Evolutionary conservation across 2,797 vertebrate genomes (phyloP).

Genomic region (Cryptoprocta ferox): DNA sequence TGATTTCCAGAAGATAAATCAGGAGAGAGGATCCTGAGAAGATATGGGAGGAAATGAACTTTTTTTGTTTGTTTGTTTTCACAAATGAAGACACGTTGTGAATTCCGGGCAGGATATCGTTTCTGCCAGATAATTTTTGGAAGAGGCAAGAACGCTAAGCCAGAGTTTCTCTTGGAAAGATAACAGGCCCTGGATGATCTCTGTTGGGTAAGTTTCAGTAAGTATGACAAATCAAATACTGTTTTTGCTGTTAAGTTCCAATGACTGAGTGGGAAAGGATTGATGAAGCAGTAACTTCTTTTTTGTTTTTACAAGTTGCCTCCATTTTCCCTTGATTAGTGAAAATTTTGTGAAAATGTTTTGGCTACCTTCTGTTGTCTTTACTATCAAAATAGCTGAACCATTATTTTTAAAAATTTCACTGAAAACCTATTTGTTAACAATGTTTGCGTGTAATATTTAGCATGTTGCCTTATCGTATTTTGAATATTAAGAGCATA

Average conservation of each 20-base stretch:
- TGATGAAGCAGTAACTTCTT: constrained; percentile 58
- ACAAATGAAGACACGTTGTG: constrained; percentile 56
- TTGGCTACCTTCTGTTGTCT: background rate
- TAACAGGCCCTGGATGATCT: background rate
- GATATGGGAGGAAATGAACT: constrained; percentile 50
- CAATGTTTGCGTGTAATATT: background rate
- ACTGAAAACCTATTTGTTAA: background rate
- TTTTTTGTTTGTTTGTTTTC: constrained; percentile 69
- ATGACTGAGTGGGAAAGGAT: constrained; percentile 67
- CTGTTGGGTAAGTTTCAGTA: constrained; percentile 64
- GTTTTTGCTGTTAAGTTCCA: constrained; percentile 59
- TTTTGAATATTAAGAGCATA: background rate
- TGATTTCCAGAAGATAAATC: constrained; percentile 60
- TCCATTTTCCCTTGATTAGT: constrained; percentile 19
- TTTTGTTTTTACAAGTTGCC: background rate
- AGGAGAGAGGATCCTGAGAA: constrained; percentile 13
- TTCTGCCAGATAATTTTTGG: constrained; percentile 62
- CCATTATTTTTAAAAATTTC: background rate
- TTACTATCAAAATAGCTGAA: background rate
- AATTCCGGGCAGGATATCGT: constrained; percentile 47
- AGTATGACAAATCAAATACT: constrained; percentile 44
- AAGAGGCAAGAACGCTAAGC: constrained; percentile 46
- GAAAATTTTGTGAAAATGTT: constrained; percentile 49
- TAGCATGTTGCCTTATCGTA: background rate
- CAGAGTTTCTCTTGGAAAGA: constrained; percentile 49